phyloP scores from a whole-genome alignment of 2,888 invertebrate genomes.

The Lochmaea capreae region DNA sequence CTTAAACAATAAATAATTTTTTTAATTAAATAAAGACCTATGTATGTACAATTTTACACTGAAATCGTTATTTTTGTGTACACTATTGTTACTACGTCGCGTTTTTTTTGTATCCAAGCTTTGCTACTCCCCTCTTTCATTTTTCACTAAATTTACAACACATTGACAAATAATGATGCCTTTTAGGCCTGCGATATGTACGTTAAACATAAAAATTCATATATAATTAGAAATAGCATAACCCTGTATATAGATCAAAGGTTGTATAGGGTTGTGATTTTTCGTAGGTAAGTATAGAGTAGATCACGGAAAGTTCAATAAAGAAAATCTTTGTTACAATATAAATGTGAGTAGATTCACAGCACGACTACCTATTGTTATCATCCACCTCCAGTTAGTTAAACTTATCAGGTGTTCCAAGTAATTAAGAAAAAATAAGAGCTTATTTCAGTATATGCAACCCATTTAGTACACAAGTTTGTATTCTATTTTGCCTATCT shows the following conservation, averaged over 20 bases:
- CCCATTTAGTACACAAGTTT: no score
- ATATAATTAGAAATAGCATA: slow-evolving; percentile 7
- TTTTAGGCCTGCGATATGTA: slow-evolving; percentile 57
- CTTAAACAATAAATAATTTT: slow-evolving; percentile 13
- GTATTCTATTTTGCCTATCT: no score
- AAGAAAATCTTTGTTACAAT: not conserved
- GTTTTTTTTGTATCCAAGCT: slow-evolving; percentile 47
- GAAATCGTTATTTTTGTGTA: slow-evolving; percentile 46
- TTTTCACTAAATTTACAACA: slow-evolving; percentile 44
- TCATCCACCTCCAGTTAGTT: not conserved
- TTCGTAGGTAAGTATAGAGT: not conserved
- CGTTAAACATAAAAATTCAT: slow-evolving; percentile 31
- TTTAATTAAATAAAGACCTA: slow-evolving; percentile 44
- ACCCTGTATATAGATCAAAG: not conserved
- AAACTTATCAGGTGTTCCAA: no score
- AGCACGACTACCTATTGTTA: not conserved
- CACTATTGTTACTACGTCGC: slow-evolving; percentile 47
- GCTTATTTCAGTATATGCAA: no score
- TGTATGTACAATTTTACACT: slow-evolving; percentile 59
- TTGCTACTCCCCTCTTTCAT: slow-evolving; percentile 40
- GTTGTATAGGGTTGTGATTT: not conserved
- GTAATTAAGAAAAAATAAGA: no score
- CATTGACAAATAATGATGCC: slow-evolving; percentile 51
- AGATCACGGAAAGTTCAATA: not conserved
- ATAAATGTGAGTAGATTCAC: not conserved